phyloP scores from a whole-genome alignment of 1,140 invertebrate genomes.

The Heliconius nattereri region DNA sequence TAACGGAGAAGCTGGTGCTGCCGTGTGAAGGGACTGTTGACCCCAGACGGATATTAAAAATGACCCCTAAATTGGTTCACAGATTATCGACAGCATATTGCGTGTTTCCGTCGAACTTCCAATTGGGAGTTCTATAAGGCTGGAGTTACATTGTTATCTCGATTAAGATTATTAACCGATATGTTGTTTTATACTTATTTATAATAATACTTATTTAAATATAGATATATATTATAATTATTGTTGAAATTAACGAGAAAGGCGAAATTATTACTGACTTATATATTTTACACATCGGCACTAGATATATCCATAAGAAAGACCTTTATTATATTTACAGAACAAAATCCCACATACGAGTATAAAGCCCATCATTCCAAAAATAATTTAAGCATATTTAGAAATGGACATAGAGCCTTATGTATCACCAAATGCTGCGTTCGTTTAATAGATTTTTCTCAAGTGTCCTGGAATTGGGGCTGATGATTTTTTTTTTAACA shows the following conservation, averaged over 20 bases:
- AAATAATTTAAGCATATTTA: neutral
- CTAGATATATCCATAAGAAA: too few relatives aligned
- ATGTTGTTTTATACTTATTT: slow-evolving; percentile 16
- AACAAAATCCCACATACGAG: too few relatives aligned
- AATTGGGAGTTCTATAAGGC: slow-evolving; percentile 57
- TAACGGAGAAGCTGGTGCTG: slow-evolving; percentile 58
- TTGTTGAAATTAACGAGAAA: neutral
- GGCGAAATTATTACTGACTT: neutral
- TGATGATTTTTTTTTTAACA: slow-evolving; percentile 54
- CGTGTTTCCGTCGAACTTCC: slow-evolving; percentile 58
- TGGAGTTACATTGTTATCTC: neutral
- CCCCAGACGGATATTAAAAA: slow-evolving; percentile 76
- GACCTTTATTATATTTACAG: too few relatives aligned
- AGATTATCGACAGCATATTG: slow-evolving; percentile 68
- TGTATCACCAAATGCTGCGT: slow-evolving; percentile 42
- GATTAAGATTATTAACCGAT: neutral
- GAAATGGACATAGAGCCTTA: neutral
- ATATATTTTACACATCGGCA: neutral
- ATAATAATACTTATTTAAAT: neutral
- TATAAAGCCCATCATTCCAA: too few relatives aligned
- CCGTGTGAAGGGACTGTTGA: slow-evolving; percentile 70
- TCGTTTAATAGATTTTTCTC: slow-evolving; percentile 59
- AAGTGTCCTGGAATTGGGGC: slow-evolving; percentile 51
- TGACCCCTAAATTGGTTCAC: slow-evolving; percentile 70
- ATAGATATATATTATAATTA: neutral